Base-by-base conservation (phyloP, 2,888 invertebrate species). In the Troilus luridus region DNA sequence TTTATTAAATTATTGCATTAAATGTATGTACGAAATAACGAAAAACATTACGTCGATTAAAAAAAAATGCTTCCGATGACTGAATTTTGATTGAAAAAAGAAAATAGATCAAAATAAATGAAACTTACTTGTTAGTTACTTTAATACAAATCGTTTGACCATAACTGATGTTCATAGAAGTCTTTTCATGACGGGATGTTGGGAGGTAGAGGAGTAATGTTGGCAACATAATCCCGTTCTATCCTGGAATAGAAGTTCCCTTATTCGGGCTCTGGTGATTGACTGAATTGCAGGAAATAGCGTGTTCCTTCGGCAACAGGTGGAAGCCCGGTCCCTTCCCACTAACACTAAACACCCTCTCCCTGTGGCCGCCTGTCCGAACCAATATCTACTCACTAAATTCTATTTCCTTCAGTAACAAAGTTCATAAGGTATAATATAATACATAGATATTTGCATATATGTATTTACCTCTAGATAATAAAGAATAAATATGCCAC, bases 251-350 rank as follows among this genome's bases (percentile, higher is more conserved):
- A 77, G 27, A 77, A 77, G 72, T 77, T 77, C 72, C 41, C 27
- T 77, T 41, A 77, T 77, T 41, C 72, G 6, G 72, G 41, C 17
- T 27, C 27, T 17, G 9, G 27, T 77, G 27, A 77, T 77, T 77
- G 72, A 77, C 72, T 77, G 72, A 77, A 77, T 77, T 77, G 41
- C 72, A 77, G 72, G 72, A 77, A 77, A 77, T 77, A 77, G 72
- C 72, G 72, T 77, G 72, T 77, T 77, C 72, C 72, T 77, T 77
- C 17, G 27, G 72, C 72, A 77, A 77, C 72, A 77, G 72, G 72
- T 77, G 72, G 72, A 77, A 41, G 72, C 6, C 27, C 72, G 41
- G 17, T 77, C 0, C 41, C 41, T 41, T 0, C 5, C 41, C 41
- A 41, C 41, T 41, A 41, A 41, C 41, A 41, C 41, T 41, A 41